These are phyloP conservation scores for Phataginus tricuspis DNA, from an alignment of 2,797 vertebrate genomes.

Conservation along the genomic window DNA sequence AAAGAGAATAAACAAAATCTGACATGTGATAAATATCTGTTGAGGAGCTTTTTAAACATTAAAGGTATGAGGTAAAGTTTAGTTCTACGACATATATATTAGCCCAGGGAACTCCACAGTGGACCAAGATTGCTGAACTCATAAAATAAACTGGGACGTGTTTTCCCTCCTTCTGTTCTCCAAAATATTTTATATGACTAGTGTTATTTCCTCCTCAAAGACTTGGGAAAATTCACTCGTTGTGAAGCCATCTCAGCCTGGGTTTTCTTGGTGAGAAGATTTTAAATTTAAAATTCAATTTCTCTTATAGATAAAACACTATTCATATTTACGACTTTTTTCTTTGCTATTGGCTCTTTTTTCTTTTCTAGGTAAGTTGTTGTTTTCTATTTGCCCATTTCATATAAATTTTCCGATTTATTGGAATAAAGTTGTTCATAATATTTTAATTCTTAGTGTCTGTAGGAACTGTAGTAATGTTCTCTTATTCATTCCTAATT, in stretches of 20 bases:
- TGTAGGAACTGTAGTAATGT: not conserved
- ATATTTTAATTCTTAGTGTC: not conserved
- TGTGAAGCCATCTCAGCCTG: not conserved
- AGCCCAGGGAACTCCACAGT: not conserved
- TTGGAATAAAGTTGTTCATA: not conserved
- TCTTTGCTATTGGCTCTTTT: too few species aligned
- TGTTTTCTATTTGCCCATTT: constrained; percentile 7
- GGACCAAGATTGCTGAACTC: not conserved
- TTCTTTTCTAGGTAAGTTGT: not conserved
- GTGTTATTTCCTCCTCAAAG: not conserved
- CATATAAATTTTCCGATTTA: not conserved
- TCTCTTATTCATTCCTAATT: not conserved
- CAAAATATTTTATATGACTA: not conserved
- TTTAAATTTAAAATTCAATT: constrained; percentile 24
- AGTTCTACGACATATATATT: not conserved
- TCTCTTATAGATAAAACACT: constrained; percentile 40
- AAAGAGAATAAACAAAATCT: constrained; percentile 41
- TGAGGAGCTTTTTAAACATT: not conserved
- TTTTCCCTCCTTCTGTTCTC: not conserved
- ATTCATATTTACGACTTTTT: constrained; percentile 1
- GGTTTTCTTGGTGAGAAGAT: not conserved
- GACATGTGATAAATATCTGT: not conserved
- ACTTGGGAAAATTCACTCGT: not conserved
- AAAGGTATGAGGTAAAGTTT: constrained; percentile 13
- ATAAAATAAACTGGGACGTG: constrained; percentile 6